Evolutionary conservation across 1,140 invertebrate genomes (phyloP), one percentile per base, ranked within the genome.

Genomic region (Listronotus bonariensis): DNA sequence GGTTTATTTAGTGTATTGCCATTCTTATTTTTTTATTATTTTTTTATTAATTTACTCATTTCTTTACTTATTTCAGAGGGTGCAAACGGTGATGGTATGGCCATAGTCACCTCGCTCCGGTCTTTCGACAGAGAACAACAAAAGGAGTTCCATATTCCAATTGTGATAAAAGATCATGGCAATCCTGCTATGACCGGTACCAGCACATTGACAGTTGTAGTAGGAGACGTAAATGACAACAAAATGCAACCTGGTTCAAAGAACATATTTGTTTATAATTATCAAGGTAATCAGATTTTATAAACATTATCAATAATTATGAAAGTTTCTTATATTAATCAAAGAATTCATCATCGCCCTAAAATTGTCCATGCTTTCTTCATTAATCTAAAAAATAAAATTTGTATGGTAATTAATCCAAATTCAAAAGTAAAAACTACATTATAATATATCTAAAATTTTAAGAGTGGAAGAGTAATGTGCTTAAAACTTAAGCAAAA

Each of bases 181-280:
- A 93, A 87, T 75, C 92, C 89, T 9, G 89, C 90, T 0, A 95
- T 96, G 91, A 95, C 93, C 41, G 96, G 95, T 61, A 97, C 95
- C 2, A 96, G 92, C 70, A 97, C 94, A 0, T 78, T 98, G 6
- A 97, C 93, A 0, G 93, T 98, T 7, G 92, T 96, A 17, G 97
- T 99, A 72, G 95, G 96, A 17, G 95, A 96, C 76, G 89, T 93
- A 1, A 98, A 98, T 77, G 96, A 99, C 75, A 97, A 98, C 80
- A 93, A 95, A 81, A 98, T 98, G 93, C 90, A 94, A 75, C 92
- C 94, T 0, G 96, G 96, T 0, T 91, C 90, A 1, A 98, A 98
- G 80, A 93, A 97, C 64, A 97, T 98, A 68, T 92, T 96, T 77
- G 93, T 97, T 0, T 98, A 98, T 79, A 98, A 97, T 80, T 98